These are phyloP conservation scores for Elephas maximus DNA, from an alignment of 2,113 vertebrate species.

Conservation along the genomic window DNA sequence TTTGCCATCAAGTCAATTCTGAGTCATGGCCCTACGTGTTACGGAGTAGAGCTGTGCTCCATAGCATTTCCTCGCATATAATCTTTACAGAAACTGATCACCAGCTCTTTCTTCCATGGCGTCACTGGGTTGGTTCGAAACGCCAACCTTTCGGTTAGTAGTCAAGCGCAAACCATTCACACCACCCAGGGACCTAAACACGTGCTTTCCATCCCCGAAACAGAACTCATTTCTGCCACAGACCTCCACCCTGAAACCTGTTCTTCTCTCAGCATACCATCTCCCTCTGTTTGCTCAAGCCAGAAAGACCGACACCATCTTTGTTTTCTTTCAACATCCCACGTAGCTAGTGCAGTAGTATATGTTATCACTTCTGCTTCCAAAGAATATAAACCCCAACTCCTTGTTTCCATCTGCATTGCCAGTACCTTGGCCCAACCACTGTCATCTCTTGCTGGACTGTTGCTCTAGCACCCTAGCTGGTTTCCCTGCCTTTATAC, in stretches of 20 bases:
- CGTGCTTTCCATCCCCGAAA: background rate
- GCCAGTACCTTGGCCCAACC: background rate
- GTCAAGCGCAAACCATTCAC: no score
- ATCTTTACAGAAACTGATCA: no score
- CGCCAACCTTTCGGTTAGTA: no score
- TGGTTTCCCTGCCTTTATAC: no score
- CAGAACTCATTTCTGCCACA: background rate
- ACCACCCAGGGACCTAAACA: no score
- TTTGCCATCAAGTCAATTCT: no score
- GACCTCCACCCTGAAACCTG: background rate
- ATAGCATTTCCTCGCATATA: no score
- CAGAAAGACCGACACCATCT: background rate
- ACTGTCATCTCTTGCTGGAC: background rate
- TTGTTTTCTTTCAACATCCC: background rate
- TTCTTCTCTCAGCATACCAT: background rate
- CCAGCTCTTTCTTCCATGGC: no score
- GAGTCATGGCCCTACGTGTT: no score
- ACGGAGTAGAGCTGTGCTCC: no score
- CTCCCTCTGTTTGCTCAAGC: background rate
- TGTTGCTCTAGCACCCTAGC: background rate
- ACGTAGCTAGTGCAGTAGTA: background rate
- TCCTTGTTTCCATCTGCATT: background rate
- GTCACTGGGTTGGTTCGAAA: no score
- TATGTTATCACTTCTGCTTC: background rate
- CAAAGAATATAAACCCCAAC: background rate